Evolutionary conservation across 2,797 vertebrate species (phyloP).

Genomic region (Eutrigla gurnardus): DNA sequence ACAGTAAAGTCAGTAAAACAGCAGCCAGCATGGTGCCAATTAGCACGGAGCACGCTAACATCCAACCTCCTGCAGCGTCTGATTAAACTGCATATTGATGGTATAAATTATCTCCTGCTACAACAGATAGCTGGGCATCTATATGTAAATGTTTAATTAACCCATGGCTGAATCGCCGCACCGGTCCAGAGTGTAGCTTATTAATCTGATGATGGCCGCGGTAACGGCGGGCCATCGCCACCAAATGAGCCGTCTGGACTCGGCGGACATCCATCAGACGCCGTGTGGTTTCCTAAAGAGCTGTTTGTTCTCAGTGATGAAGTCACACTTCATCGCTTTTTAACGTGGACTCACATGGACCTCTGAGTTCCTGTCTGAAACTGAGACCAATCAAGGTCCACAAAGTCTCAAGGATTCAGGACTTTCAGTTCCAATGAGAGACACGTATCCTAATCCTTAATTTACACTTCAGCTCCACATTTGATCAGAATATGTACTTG

Average conservation of each 20-base stretch:
- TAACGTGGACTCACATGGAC: conserved; percentile 22
- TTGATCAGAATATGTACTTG: too few species aligned
- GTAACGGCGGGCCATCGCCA: conserved; percentile 57
- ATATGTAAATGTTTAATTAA: conserved; percentile 99
- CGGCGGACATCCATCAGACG: conserved; percentile 67
- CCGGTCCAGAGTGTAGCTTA: conserved; percentile 86
- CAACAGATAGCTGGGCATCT: conserved; percentile 90
- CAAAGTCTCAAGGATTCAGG: too few species aligned
- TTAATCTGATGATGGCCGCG: conserved; percentile 84
- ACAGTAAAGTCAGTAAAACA: conserved; percentile 83
- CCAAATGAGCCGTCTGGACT: conserved; percentile 58
- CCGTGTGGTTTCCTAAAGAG: conserved; percentile 69
- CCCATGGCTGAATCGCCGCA: conserved; percentile 89
- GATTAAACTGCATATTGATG: conserved; percentile 93
- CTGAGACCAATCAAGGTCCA: background rate
- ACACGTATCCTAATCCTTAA: too few species aligned
- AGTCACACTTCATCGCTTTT: conserved; percentile 30
- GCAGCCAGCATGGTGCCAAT: conserved; percentile 94
- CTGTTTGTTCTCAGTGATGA: conserved; percentile 75
- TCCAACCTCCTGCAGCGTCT: conserved; percentile 88
- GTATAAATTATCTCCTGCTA: conserved; percentile 85
- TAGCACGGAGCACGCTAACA: conserved; percentile 92
- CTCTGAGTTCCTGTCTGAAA: background rate
- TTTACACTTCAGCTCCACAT: too few species aligned
- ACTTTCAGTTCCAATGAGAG: too few species aligned